These are phyloP conservation scores for Agrypnia vestita DNA, from an alignment of 1,140 invertebrate species.

Conservation along the genomic window DNA sequence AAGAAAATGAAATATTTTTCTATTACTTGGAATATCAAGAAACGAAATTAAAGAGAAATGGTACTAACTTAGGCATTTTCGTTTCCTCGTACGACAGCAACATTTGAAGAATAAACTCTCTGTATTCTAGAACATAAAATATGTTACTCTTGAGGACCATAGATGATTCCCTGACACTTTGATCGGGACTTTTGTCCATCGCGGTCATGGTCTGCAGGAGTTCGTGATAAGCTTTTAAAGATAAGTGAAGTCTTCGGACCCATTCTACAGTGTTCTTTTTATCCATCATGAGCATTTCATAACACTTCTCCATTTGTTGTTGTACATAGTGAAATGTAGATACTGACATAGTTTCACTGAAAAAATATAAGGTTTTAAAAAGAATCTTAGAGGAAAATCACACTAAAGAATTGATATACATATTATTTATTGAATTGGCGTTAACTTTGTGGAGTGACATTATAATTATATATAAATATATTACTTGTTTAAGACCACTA, in stretches of 20 bases:
- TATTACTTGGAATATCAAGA: too few relatives aligned
- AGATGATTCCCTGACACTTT: slow-evolving; percentile 81
- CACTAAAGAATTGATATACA: too few relatives aligned
- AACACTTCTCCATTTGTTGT: slow-evolving; percentile 91
- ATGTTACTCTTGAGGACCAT: slow-evolving; percentile 93
- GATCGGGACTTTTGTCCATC: slow-evolving; percentile 85
- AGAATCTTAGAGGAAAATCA: not conserved
- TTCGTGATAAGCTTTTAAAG: slow-evolving; percentile 79
- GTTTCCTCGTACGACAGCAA: slow-evolving; percentile 87
- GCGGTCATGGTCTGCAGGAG: slow-evolving; percentile 82
- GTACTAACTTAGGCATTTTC: slow-evolving; percentile 85
- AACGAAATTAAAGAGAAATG: not conserved
- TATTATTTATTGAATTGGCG: too few relatives aligned
- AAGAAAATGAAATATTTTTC: too few relatives aligned
- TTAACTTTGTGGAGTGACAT: too few relatives aligned
- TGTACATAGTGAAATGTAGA: slow-evolving; percentile 94
- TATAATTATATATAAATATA: too few relatives aligned
- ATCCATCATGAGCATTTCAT: slow-evolving; percentile 89
- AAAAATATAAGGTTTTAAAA: slow-evolving; percentile 60
- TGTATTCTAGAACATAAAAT: slow-evolving; percentile 95
- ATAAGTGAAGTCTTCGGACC: slow-evolving; percentile 89
- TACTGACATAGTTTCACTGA: slow-evolving; percentile 91
- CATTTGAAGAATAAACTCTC: slow-evolving; percentile 89
- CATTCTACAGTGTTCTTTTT: slow-evolving; percentile 90
- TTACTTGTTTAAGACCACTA: too few relatives aligned